Conservation (phyloP, 2,888 invertebrate species). For the Pachliopta kotzebuea region DNA sequence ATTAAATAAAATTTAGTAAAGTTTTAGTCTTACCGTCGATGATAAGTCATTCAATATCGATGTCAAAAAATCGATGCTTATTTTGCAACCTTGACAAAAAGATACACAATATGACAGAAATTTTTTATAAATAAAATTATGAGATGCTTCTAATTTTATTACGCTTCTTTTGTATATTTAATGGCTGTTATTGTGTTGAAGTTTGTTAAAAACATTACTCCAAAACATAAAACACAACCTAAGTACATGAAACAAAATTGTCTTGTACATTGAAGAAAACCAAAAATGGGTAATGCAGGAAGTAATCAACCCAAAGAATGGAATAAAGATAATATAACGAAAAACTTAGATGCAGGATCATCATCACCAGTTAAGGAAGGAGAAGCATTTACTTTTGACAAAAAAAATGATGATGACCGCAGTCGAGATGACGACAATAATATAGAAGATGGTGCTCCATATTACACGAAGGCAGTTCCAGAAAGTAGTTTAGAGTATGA, state of each 20-base stretch:
- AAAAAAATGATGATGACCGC: constrained; percentile 86
- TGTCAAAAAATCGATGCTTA: too few relatives aligned
- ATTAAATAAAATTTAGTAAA: too few relatives aligned
- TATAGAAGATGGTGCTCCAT: constrained; percentile 88
- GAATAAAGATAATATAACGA: constrained; percentile 82
- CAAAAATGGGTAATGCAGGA: constrained; percentile 88
- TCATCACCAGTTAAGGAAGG: constrained; percentile 82
- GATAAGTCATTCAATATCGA: too few relatives aligned
- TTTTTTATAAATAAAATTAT: too few relatives aligned
- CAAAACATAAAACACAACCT: neutral
- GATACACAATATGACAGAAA: too few relatives aligned
- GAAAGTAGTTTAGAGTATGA: constrained; percentile 70
- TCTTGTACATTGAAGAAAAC: neutral
- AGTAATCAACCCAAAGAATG: constrained; percentile 87
- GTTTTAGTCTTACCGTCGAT: too few relatives aligned
- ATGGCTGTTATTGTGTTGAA: neutral
- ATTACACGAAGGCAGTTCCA: constrained; percentile 84
- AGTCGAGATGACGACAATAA: constrained; percentile 76
- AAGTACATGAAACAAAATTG: neutral
- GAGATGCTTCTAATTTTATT: neutral
- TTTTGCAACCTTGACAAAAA: too few relatives aligned
- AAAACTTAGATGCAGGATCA: constrained; percentile 62
- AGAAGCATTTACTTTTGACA: constrained; percentile 93
- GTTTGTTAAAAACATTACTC: neutral
- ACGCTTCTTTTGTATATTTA: neutral